Conservation (phyloP, 1,140 invertebrate species). For the Brachionus plicatilis region DNA sequence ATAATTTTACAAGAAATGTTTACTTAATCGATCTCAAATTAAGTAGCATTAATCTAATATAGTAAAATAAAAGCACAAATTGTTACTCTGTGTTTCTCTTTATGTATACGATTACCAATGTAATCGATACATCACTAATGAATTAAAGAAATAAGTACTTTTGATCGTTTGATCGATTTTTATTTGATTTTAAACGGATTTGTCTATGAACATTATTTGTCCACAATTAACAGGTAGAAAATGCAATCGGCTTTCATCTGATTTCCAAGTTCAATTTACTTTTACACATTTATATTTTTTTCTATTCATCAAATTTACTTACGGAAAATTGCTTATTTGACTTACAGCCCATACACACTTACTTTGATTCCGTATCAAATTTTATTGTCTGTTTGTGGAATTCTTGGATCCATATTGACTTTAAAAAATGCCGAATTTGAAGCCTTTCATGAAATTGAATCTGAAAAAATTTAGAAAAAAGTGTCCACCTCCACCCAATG, state of each 20-base stretch:
- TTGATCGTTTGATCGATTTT: constrained; percentile 5
- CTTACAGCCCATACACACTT: not conserved
- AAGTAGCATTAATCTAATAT: constrained; percentile 22
- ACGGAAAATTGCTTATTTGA: constrained; percentile 3
- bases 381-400: constrained; percentile 6
- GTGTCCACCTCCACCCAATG: not conserved
- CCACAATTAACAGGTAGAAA: not conserved
- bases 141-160: not conserved
- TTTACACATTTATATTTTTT: not conserved
- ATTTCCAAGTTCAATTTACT: not conserved
- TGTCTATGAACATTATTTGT: constrained; percentile 13
- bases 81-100: not conserved
- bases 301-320: constrained; percentile 7
- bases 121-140: constrained; percentile 1
- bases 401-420: not conserved
- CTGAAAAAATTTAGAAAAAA: not conserved
- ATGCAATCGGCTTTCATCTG: not conserved
- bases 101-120: not conserved
- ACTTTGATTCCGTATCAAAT: constrained; percentile 30
- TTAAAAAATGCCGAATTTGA: not conserved
- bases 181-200: constrained; percentile 28
- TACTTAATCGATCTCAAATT: constrained; percentile 19
- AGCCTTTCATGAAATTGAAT: not conserved
- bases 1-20: not conserved
- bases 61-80: constrained; percentile 20